Base-by-base conservation (phyloP, 2,113 vertebrate species). In the Mesoclemmys tuberculata region DNA sequence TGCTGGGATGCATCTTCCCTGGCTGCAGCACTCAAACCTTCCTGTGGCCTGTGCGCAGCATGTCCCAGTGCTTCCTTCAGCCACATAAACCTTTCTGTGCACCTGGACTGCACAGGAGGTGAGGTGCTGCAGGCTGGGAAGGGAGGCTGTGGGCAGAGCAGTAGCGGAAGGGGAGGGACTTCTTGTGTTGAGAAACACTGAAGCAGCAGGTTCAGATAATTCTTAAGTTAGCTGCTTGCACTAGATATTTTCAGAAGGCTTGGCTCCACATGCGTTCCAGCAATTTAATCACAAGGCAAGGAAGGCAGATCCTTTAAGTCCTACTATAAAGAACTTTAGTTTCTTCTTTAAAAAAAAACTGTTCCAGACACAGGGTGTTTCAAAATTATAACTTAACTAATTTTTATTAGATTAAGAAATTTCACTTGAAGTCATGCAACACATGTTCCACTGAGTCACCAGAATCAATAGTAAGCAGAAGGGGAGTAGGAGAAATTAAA, bases 391-490 rank as follows among this genome's bases (percentile, higher is more conserved):
- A 87, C 88, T 94, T 89, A 1, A 87, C 64, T 80, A 82, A 68
- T 86, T 55, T 95, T 93, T 77, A 82, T 93, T 85, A 81, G 19
- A 84, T 75, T 92, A 86, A 94, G 61, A 51, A 14, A 80, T 56
- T 89, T 44, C 31, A 68, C 85, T 87, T 93, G 56, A 97, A 89
- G 90, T 90, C 87, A 94, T 27, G 8, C 84, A 96, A 89, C n/a
- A 95, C 41, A 78, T 61, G 81, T 79, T 95, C 35, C 87, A 84
- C 49, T 80, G 71, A 93, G 52, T 44, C 11, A 52, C 24, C 80
- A 77, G n/a, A 93, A 87, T 84, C 94, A 95, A 89, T 14, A 93
- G 56, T 79, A 94, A 93, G 52, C 52, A 93, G 84, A 88, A 82
- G 56, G 78, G 55, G 5, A 93, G 19, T 29, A 48, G 29, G 35